Base-by-base conservation (phyloP, 2,113 vertebrate species). In the Drymodes brunneopygia region DNA sequence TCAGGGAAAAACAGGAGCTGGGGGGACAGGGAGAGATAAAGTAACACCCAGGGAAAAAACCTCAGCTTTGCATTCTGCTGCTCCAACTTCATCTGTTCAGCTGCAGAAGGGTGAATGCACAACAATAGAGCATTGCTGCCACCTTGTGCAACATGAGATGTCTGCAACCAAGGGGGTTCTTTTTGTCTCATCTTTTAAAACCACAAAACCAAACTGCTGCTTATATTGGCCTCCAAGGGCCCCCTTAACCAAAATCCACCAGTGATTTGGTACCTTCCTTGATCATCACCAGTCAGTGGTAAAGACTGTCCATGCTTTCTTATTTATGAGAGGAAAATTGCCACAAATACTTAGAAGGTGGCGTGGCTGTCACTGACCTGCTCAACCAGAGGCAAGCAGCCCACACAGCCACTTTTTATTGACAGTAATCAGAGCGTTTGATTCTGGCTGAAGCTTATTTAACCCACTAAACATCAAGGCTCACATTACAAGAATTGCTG, bases 41-140 rank as follows among this genome's bases (percentile, higher is more conserved):
- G 12, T 27, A 45, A 66, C 12, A 38, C 33, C 22, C 28, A 35
- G 71, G 19, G 3, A 6, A 44, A 36, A 50, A 33, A 36, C 3
- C 29, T 54, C 62, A 62, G 23, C 12, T 88, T 61, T 35, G 22
- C 47, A 25, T 54, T 90, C 58, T 67, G 33, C 29, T n/a, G 20
- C 50, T 70, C 33, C 6, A 45, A 50, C 42, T 35, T n/a, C 22
- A 3, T 5, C 35, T 44, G 19, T 7, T 70, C 29, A 66, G 3
- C n/a, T 16, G 29, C 65, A 31, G 31, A 13, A 38, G 18, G 6
- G 3, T 14, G 45, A 80, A 58, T 0, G 29, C 20, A 36, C 8
- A 82, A 13, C 2, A 6, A 54, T 60, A 23, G 95, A 96, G 64
- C 71, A 15, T 70, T 90, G 70, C 81, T 95, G 95, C 94, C 96